phyloP scores from a whole-genome alignment of 2,888 invertebrate genomes.

The Amblyjoppa proteus region DNA sequence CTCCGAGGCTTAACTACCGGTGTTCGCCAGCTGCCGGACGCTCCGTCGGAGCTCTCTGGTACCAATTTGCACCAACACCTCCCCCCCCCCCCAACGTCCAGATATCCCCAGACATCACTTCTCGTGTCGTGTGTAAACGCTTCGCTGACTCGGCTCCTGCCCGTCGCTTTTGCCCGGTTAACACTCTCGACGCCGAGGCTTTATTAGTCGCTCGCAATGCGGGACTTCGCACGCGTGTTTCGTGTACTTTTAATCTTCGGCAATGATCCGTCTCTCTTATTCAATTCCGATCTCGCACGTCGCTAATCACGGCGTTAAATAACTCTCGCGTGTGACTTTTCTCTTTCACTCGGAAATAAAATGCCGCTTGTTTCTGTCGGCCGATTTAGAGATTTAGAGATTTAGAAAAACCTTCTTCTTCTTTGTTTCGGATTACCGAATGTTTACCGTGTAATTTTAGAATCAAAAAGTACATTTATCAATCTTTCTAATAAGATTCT shows the following conservation, averaged over 20 bases:
- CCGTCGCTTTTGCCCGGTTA: conserved; percentile 1
- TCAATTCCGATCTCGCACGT: neutral
- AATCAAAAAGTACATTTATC: no score
- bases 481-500: no score
- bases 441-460: no score
- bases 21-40: conserved; percentile 1
- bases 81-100: neutral
- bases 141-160: conserved; percentile 30
- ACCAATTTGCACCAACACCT: conserved; percentile 3
- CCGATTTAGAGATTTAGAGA: no score
- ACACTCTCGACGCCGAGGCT: neutral
- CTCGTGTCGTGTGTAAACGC: conserved; percentile 40
- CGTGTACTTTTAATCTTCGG: neutral
- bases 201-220: neutral
- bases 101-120: conserved; percentile 38
- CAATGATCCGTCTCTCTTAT: neutral
- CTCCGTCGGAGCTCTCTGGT: neutral
- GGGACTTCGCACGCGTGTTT: neutral
- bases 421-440: no score
- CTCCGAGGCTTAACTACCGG: conserved; percentile 10
- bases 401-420: no score
- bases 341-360: no score
- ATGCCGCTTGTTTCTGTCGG: no score
- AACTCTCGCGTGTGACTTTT: no score
- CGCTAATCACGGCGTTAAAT: no score